These are phyloP conservation scores for Phylloscopus trochilus DNA, from an alignment of 2,113 vertebrate genomes.

Conservation along the genomic window DNA sequence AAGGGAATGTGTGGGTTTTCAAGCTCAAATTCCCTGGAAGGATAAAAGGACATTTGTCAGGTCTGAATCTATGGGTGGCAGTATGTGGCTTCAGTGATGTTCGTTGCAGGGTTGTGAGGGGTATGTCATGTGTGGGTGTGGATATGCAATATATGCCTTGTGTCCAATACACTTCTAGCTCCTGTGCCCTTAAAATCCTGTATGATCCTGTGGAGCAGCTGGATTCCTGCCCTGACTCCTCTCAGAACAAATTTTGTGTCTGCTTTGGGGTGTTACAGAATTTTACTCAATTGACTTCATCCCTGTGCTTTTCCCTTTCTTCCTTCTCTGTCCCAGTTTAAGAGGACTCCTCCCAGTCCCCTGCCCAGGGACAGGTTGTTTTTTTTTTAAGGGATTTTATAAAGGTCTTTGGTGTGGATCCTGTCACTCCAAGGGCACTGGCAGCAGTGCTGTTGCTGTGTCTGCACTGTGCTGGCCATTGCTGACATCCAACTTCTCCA, in stretches of 20 bases:
- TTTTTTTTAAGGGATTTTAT: not conserved
- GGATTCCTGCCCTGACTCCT: not conserved
- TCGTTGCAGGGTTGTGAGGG: rapidly evolving
- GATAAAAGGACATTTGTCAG: not conserved
- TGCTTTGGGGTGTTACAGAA: not conserved
- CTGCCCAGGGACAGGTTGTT: not conserved
- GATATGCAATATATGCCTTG: not conserved
- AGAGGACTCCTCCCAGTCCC: not conserved
- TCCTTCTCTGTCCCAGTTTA: not conserved
- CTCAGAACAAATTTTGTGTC: not conserved
- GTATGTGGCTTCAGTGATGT: not conserved
- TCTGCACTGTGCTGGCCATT: not conserved
- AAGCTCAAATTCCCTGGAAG: not conserved
- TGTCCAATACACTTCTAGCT: not conserved
- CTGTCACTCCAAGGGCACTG: not conserved
- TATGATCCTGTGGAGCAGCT: not conserved
- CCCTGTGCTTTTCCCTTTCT: not conserved
- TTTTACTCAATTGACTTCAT: not conserved
- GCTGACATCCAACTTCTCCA: not conserved
- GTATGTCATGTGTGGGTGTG: not conserved
- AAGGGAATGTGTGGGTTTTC: not conserved
- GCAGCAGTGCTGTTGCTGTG: not conserved
- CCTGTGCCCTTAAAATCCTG: not conserved
- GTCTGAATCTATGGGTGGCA: not conserved
- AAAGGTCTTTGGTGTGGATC: not conserved